phyloP scores from a whole-genome alignment of 2,888 invertebrate genomes.

The Sarcophaga carnaria region DNA sequence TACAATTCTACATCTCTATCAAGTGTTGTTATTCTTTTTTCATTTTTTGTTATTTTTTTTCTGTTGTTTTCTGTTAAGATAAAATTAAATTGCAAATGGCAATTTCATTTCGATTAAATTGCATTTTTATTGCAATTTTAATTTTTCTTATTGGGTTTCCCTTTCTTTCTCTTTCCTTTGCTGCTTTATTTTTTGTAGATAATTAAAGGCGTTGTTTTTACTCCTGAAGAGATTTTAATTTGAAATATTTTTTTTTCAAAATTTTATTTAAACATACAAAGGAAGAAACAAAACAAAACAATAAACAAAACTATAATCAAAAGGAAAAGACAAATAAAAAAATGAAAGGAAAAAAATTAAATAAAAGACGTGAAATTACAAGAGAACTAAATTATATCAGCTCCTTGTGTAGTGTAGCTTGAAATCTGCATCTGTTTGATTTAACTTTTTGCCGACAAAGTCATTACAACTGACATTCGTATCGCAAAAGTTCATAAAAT shows the following conservation, averaged over 20 bases:
- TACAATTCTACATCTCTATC: constrained; percentile 20
- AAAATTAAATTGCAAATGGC: constrained; percentile 57
- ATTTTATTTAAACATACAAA: constrained; percentile 7
- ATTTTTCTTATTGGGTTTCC: background rate
- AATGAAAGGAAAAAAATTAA: background rate
- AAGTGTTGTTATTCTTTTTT: constrained; percentile 33
- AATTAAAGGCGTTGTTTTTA: constrained; percentile 57
- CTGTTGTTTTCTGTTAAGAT: background rate
- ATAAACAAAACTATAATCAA: background rate
- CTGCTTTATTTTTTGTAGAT: constrained; percentile 32
- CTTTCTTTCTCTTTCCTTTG: background rate
- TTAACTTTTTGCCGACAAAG: constrained; percentile 44
- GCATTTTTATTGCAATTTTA: constrained; percentile 35
- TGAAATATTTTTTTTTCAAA: constrained; percentile 23
- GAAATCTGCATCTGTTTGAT: constrained; percentile 60
- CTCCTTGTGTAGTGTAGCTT: constrained; percentile 2
- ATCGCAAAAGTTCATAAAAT: constrained; percentile 57
- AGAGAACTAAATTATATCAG: constrained; percentile 48
- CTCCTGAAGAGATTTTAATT: constrained; percentile 50
- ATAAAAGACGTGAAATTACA: background rate
- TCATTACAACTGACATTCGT: constrained; percentile 47
- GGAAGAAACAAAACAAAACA: background rate
- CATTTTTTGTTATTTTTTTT: background rate
- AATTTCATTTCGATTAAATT: constrained; percentile 58
- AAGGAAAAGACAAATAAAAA: background rate